Base-by-base conservation (phyloP, 2,797 vertebrate species). In the Poeciliopsis infans region DNA sequence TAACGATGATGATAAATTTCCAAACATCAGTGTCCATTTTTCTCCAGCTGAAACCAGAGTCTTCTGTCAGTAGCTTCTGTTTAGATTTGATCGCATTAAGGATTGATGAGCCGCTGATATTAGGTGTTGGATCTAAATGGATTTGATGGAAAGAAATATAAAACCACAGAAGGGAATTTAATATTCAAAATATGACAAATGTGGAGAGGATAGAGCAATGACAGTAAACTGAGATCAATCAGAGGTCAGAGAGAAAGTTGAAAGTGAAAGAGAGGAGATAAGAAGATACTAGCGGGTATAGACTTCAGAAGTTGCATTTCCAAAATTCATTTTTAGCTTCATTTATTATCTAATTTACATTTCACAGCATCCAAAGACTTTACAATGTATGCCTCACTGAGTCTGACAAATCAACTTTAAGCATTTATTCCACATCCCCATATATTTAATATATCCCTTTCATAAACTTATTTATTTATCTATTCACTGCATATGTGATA, bases 161-260 rank as follows among this genome's bases (percentile, higher is more conserved):
- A 90, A 93, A 81, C 77, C 75, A 28, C 73, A 78, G 80, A 16
- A 1, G 70, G 82, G 76, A 83, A 83, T 74, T 86, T 79, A 84
- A 91, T 84, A 83, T 81, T 5, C 0, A 78, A 87, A 89, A 89
- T 78, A 18, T 79, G 88, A 93, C 87, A 78, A 91, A 92, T 61
- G 84, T 28, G 85, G 78, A 82, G 79, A 79, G 83, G 75, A 83
- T 83, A 74, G 74, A 81, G 70, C 75, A 85, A 77, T 72, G 87
- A 88, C 85, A 86, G 87, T 86, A 93, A 90, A 83, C 72, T 72
- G 47, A 77, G 89, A 90, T 87, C 83, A 89, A 89, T 88, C 80
- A 66, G 82, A 72, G 83, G 83, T 88, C 84, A 69, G 43, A 61
- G 18, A 41, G 78, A 78, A 88, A 85, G 31, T 5, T 16, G 74